Percentiles rank a stretch among this genome's conserved stretches.
Conservation (phyloP, 2,113 vertebrate genomes). For the Phylloscopus trochilus region DNA sequence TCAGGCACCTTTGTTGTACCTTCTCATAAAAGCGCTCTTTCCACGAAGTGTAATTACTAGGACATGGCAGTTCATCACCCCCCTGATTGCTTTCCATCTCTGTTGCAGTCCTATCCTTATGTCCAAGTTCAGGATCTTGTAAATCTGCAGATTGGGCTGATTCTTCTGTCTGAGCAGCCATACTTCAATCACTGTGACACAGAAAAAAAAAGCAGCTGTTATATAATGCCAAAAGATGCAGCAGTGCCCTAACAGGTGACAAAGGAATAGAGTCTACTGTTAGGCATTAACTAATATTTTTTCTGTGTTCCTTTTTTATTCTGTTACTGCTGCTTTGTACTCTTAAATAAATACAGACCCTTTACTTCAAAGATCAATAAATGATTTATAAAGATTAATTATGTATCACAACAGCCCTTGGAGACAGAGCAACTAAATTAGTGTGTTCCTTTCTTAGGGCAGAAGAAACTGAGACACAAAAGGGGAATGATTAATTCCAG, state of each 20-base stretch:
- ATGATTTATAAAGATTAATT: conserved; percentile 66
- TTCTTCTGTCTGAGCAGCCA: not conserved
- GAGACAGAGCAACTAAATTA: conserved; percentile 22
- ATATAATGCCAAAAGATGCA: not conserved
- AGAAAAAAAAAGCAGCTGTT: not conserved
- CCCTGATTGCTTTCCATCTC: not conserved
- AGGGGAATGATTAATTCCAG: conserved; percentile 35
- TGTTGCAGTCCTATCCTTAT: not conserved
- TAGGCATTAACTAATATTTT: not conserved
- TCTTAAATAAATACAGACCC: conserved; percentile 21
- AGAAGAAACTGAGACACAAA: conserved; percentile 33
- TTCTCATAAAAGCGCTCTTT: conserved; percentile 58
- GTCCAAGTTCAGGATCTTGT: not conserved
- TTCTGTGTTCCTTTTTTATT: not conserved
- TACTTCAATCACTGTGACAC: not conserved
- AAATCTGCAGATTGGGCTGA: not conserved
- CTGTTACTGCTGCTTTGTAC: not conserved
- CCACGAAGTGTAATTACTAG: conserved; percentile 15
- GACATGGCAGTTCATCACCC: not conserved
- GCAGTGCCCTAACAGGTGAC: not conserved
- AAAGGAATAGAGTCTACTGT: not conserved
- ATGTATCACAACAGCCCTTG: conserved; percentile 43
- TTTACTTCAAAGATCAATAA: conserved; percentile 44
- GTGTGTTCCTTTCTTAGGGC: not conserved
- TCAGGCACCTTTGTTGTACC: conserved; percentile 64